Evolutionary conservation across 2,888 invertebrate species (phyloP).

Genomic region (Chalcis sispes): DNA sequence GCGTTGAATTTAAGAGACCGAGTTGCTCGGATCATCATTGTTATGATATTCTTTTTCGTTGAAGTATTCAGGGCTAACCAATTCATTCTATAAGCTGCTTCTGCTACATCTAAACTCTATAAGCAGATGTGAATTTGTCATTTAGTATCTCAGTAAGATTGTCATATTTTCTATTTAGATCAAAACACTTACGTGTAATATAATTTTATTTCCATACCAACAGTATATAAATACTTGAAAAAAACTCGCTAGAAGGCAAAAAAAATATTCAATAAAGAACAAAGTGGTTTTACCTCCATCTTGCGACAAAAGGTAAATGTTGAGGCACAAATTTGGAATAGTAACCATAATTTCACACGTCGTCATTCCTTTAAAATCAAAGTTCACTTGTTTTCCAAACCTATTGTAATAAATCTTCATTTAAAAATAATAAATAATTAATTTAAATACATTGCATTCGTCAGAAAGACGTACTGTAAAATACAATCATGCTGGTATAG

Average conservation of each 20-base stretch:
- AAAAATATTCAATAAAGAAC: slow-evolving; percentile 17
- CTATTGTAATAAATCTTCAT: background rate
- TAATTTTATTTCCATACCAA: slow-evolving; percentile 54
- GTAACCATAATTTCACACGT: slow-evolving; percentile 29
- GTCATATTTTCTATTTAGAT: background rate
- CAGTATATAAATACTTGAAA: slow-evolving; percentile 53
- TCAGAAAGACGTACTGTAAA: slow-evolving; percentile 40
- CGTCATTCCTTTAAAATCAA: slow-evolving; percentile 39
- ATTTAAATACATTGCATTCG: too few species aligned
- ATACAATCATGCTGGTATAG: slow-evolving; percentile 31
- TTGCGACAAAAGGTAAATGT: slow-evolving; percentile 49
- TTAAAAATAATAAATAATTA: too few species aligned
- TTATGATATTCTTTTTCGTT: slow-evolving; percentile 40
- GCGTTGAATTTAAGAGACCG: slow-evolving; percentile 29
- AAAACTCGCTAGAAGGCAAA: slow-evolving; percentile 25
- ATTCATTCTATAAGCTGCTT: slow-evolving; percentile 40
- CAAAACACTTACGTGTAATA: slow-evolving; percentile 31
- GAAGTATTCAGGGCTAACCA: slow-evolving; percentile 24
- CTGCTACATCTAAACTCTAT: slow-evolving; percentile 47
- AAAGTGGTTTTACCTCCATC: slow-evolving; percentile 16
- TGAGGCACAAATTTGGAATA: slow-evolving; percentile 52
- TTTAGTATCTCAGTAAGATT: background rate
- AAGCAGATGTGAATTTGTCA: background rate
- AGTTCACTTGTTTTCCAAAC: slow-evolving; percentile 34
- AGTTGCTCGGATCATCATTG: slow-evolving; percentile 43